Conservation (phyloP, 2,888 invertebrate genomes). For the Zonitis immaculata region DNA sequence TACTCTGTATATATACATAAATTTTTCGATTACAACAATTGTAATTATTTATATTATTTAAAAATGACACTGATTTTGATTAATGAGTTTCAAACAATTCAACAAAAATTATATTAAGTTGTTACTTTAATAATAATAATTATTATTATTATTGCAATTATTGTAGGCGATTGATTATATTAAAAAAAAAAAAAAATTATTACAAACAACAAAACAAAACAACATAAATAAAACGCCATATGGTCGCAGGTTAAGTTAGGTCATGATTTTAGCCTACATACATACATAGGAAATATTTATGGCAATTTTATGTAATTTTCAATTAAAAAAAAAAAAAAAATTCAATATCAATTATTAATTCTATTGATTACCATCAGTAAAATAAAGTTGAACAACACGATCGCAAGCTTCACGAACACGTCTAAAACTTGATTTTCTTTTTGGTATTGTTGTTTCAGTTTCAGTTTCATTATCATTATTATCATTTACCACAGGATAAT, state of each 20-base stretch:
- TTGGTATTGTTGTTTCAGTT: slow-evolving; percentile 15
- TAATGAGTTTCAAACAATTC: not conserved
- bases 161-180: not conserved
- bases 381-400: slow-evolving; percentile 31
- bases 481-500: slow-evolving; percentile 15
- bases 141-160: not conserved
- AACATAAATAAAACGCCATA: slow-evolving; percentile 15
- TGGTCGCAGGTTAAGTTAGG: slow-evolving; percentile 18
- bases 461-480: too few species aligned
- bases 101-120: too few species aligned
- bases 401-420: slow-evolving; percentile 32
- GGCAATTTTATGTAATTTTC: too few species aligned
- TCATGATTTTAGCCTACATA: slow-evolving; percentile 18
- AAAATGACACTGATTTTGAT: not conserved
- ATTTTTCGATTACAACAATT: too few species aligned
- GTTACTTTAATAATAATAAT: too few species aligned
- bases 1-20: too few species aligned
- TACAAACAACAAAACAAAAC: not conserved
- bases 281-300: not conserved
- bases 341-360: too few species aligned
- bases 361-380: slow-evolving; percentile 30
- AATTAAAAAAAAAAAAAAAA: too few species aligned
- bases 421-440: slow-evolving; percentile 34
- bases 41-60: too few species aligned
- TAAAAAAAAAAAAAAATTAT: too few species aligned